Evolutionary conservation across 2,888 invertebrate species (phyloP), one percentile per base, ranked within the genome.

Genomic region (Cheilosia soror): DNA sequence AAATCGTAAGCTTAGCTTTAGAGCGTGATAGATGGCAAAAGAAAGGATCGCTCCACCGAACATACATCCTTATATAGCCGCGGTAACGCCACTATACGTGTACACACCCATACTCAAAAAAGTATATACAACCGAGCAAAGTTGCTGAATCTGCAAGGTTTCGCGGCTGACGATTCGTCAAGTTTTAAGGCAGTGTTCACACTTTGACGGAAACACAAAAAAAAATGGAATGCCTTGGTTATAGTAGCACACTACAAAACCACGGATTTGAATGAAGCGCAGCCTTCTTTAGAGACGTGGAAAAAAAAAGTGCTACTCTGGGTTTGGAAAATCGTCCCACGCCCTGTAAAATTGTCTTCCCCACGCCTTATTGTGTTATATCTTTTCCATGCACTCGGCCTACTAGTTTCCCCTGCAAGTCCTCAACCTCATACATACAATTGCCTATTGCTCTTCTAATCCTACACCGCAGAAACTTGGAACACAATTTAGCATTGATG

Each of bases 401-500:
- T 27, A 63, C 42, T 27, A 4, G 27, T 13, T 63, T 63, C 5
- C 63, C 47, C 29, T 11, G 4, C 29, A 63, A 11, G n/a, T 63
- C 42, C 20, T 63, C 47, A 2, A 63, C 6, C 31, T 47, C 63
- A 11, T 63, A 63, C n/a, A 49, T 44, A 1, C 49, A 29, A 5
- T 11, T 63, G 4, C 63, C 63, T n/a, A 63, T 9, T n/a, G 9
- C 4, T 11, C 25, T 63, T n/a, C 42, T 27, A 11, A 63, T 31
- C 5, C 47, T 4, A 27, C 63, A 63, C 0, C 42, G 42, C n/a
- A 63, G n/a, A 63, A 31, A 49, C n/a, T 63, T 63, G 2, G 63
- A 20, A 31, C 63, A 47, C 1, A 63, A n/a, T 9, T 63, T 63
- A 29, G 47, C 25, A 4, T 37, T 47, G n/a, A 62, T 31, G 27